Evolutionary conservation across 2,113 vertebrate species (phyloP), one percentile per base, ranked within the genome.

Genomic region (Catagonus wagneri): DNA sequence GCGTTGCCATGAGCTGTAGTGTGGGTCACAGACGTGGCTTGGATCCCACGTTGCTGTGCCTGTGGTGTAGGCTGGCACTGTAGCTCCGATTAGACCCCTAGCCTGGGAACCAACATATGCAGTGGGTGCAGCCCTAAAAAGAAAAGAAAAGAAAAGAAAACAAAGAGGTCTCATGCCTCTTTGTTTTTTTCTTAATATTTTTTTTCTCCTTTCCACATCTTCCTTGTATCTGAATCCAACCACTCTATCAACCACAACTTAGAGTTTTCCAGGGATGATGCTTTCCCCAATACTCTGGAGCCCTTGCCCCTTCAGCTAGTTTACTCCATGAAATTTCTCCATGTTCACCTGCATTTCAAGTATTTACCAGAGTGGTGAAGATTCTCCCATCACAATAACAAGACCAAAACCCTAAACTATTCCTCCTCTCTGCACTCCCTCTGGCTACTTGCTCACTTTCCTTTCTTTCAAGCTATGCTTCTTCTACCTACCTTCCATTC

Each of bases 141-240:
- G n/a, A n/a, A n/a, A n/a, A n/a, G n/a, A n/a, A n/a, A n/a, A n/a
- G n/a, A n/a, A n/a, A n/a, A 81, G 58, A 89, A 63, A 60, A 36
- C 25, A 79, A n/a, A n/a, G 36, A 63, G 39, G 22, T 76, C 72
- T 10, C 17, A 34, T 58, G 36, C n/a, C n/a, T n/a, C n/a, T n/a
- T n/a, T n/a, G n/a, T n/a, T n/a, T n/a, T n/a, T n/a, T n/a, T 92
- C 13, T 86, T 36, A 85, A 11, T 83, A 80, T 81, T 92, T 89
- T 90, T 90, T 27, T 20, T 34, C 17, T 74, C 66, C 52, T 71
- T 23, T 96, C 50, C 32, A 60, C 13, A 10, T 75, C 56, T 39
- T 93, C 52, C 14, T 20, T 69, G 8, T 36, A 22, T 74, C 52
- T 74, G 34, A 83, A 85, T 56, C 69, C 11, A 76, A 61, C 34